Conservation (phyloP, 2,888 invertebrate species). For the Fragum whitleyi region DNA sequence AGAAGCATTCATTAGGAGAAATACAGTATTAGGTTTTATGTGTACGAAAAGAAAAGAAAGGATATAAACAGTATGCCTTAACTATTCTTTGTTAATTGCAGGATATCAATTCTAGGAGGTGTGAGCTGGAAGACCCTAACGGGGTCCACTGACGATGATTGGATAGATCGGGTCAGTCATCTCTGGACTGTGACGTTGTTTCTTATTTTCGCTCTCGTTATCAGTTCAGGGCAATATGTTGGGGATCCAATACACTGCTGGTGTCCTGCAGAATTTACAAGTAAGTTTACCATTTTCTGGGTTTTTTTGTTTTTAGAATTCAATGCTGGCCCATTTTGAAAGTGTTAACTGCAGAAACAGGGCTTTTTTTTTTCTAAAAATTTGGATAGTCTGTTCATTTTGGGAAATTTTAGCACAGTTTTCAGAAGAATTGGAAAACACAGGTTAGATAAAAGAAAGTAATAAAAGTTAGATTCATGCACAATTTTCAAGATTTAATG, state of each 20-base stretch:
- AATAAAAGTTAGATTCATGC: no score
- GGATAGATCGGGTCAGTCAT: slow-evolving; percentile 80
- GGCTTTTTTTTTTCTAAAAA: no score
- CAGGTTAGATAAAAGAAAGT: no score
- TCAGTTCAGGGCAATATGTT: slow-evolving; percentile 79
- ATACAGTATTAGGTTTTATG: no score
- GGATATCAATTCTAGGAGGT: slow-evolving; percentile 73
- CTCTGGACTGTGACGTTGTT: slow-evolving; percentile 78
- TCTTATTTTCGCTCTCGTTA: slow-evolving; percentile 77
- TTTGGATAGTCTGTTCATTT: no score
- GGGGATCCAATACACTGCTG: slow-evolving; percentile 82
- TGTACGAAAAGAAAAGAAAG: no score
- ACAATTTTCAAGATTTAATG: no score
- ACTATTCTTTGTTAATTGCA: no score
- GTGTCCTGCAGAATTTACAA: slow-evolving; percentile 76
- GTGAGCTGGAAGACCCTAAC: slow-evolving; percentile 75
- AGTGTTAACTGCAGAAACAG: not conserved
- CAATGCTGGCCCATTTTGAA: not conserved
- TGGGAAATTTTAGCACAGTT: no score
- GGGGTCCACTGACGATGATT: slow-evolving; percentile 79
- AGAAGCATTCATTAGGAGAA: no score
- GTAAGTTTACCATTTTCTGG: slow-evolving; percentile 46
- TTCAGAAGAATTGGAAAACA: no score
- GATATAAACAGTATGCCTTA: no score
- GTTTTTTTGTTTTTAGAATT: not conserved